These are phyloP conservation scores for Teleogryllus occipitalis DNA, from an alignment of 1,140 invertebrate genomes.

Conservation along the genomic window DNA sequence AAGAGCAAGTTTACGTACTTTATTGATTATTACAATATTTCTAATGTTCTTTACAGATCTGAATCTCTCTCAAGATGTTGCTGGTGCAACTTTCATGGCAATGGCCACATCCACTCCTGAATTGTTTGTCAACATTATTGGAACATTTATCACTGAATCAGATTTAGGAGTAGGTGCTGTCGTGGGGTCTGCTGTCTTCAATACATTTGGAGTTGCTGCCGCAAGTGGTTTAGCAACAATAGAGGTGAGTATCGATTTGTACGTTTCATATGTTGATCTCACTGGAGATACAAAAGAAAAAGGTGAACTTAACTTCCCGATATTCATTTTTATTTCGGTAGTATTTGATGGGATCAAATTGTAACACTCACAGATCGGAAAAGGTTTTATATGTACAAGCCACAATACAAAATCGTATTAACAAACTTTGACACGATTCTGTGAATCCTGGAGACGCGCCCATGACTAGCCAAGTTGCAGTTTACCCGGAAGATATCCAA, in stretches of 20 bases:
- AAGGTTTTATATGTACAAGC: too few relatives aligned
- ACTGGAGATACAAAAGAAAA: background rate
- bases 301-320: background rate
- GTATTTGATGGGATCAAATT: too few relatives aligned
- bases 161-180: conserved; percentile 80
- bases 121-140: conserved; percentile 81
- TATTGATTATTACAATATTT: background rate
- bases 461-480: too few relatives aligned
- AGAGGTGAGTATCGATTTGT: conserved; percentile 41
- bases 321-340: background rate
- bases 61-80: conserved; percentile 59
- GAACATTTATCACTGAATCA: conserved; percentile 65
- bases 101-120: conserved; percentile 84
- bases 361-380: too few relatives aligned
- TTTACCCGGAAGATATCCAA: too few relatives aligned
- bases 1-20: background rate
- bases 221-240: conserved; percentile 68
- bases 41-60: conserved; percentile 32
- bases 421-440: too few relatives aligned
- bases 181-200: conserved; percentile 80
- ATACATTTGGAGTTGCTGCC: conserved; percentile 76
- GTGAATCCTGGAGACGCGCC: too few relatives aligned
- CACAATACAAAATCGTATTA: too few relatives aligned
- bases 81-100: conserved; percentile 86
- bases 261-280: background rate